These are phyloP conservation scores for Microcaecilia unicolor DNA, from an alignment of 2,797 vertebrate genomes.

Conservation along the genomic window DNA sequence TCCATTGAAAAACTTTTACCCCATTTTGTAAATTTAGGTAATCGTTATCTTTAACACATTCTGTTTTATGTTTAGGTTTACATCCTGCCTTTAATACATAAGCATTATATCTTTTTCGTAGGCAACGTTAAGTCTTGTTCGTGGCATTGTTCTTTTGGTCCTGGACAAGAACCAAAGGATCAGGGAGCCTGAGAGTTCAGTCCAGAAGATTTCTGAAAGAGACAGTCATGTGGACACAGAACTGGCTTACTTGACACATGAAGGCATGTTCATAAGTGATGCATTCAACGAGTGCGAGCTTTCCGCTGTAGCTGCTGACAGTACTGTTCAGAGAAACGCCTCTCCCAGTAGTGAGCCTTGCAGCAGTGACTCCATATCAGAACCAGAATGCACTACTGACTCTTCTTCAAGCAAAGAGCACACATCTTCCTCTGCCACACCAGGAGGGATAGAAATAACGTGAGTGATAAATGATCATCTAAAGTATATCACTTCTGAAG, in stretches of 20 bases:
- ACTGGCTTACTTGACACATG: slow-evolving; percentile 88
- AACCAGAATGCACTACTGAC: slow-evolving; percentile 64
- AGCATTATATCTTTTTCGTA: slow-evolving; percentile 35
- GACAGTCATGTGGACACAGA: slow-evolving; percentile 62
- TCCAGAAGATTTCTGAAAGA: slow-evolving; percentile 40
- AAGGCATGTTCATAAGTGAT: slow-evolving; percentile 92
- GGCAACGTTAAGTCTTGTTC: slow-evolving; percentile 78
- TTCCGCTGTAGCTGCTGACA: slow-evolving; percentile 18
- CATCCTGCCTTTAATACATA: not conserved
- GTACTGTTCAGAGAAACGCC: slow-evolving; percentile 46
- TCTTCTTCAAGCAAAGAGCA: slow-evolving; percentile 75
- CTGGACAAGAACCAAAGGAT: slow-evolving; percentile 77
- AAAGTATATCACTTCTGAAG: too few relatives aligned
- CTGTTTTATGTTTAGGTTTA: too few relatives aligned
- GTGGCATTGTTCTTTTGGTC: slow-evolving; percentile 78
- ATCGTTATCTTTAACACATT: too few relatives aligned
- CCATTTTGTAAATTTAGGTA: too few relatives aligned
- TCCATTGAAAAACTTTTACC: too few relatives aligned
- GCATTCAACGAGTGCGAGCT: slow-evolving; percentile 66
- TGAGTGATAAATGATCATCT: too few relatives aligned
- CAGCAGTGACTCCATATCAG: slow-evolving; percentile 62
- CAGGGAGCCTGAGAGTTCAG: slow-evolving; percentile 46
- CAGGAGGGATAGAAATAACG: slow-evolving; percentile 60
- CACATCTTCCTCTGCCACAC: slow-evolving; percentile 40
- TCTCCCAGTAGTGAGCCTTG: slow-evolving; percentile 50